Percentiles rank a stretch among this genome's conserved stretches.
Evolutionary conservation across 1,140 invertebrate genomes (phyloP).

Genomic region (Atopsyche davidsoni): DNA sequence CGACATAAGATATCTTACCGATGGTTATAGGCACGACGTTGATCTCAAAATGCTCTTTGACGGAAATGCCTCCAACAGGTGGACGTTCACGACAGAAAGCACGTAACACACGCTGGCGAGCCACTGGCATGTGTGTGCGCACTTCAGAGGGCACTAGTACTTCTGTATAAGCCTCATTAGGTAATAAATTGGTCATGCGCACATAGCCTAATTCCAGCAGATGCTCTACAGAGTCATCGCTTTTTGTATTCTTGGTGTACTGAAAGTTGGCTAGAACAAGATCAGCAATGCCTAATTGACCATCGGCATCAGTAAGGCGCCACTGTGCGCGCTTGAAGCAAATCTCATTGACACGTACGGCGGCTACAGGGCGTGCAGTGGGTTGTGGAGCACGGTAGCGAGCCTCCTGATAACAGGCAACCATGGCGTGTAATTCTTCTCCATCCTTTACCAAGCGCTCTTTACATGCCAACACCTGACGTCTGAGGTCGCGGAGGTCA

Average conservation of each 20-base stretch:
- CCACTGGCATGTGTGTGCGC: constrained; percentile 83
- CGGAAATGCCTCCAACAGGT: constrained; percentile 93
- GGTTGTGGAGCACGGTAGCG: constrained; percentile 38
- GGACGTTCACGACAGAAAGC: constrained; percentile 87
- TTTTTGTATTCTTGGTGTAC: constrained; percentile 95
- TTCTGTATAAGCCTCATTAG: constrained; percentile 91
- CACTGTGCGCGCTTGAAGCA: constrained; percentile 99
- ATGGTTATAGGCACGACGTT: constrained; percentile 91
- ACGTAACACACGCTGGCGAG: constrained; percentile 74
- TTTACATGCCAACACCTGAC: constrained; percentile 82
- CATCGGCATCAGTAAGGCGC: constrained; percentile 94
- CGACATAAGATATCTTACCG: constrained; percentile 47
- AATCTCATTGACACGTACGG: constrained; percentile 90
- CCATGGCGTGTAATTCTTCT: constrained; percentile 28
- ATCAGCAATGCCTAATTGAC: constrained; percentile 95
- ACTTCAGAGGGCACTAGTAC: constrained; percentile 84
- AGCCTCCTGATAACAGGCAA: constrained; percentile 72
- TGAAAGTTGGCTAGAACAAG: constrained; percentile 93
- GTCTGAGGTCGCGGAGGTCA: constrained; percentile 66
- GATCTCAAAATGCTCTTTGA: constrained; percentile 98
- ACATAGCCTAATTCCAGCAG: constrained; percentile 95
- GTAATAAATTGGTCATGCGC: constrained; percentile 89
- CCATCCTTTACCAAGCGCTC: constrained; percentile 57
- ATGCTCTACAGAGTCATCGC: constrained; percentile 96
- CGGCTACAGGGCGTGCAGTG: constrained; percentile 61